A percentile compares a stretch with the other conserved stretches of the same genome.
Conservation (phyloP, 2,888 invertebrate genomes). For the Zhuqinia jingwanae region DNA sequence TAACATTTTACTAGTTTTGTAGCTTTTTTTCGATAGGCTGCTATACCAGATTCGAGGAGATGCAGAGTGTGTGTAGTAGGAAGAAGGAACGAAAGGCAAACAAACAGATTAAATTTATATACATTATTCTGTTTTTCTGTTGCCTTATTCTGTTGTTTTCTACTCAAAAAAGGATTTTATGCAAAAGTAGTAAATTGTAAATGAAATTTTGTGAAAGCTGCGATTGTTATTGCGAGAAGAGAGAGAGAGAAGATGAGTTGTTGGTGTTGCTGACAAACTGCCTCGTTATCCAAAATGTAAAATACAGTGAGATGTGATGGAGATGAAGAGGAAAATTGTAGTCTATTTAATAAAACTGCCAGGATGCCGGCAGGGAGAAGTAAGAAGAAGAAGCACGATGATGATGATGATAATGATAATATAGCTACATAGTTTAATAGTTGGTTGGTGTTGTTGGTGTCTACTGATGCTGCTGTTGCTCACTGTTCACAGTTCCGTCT, state of each 20-base stretch:
- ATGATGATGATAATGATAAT: too few relatives aligned
- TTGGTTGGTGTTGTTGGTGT: conserved; percentile 14
- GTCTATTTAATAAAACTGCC: conserved; percentile 41
- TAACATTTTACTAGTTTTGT: conserved; percentile 24
- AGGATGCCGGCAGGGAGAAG: neutral
- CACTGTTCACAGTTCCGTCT: neutral
- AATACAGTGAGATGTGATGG: conserved; percentile 30
- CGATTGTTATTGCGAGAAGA: conserved; percentile 26
- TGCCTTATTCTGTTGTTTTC: conserved; percentile 32
- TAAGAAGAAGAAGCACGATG: neutral
- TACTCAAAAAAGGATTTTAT: conserved; percentile 23
- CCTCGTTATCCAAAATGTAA: conserved; percentile 54
- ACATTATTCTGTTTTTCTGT: conserved; percentile 10
- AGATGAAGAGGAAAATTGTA: neutral
- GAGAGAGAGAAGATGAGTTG: neutral
- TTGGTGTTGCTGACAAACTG: conserved; percentile 55
- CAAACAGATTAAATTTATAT: conserved; percentile 53
- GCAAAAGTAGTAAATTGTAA: conserved; percentile 48
- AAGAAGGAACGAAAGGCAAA: conserved; percentile 38
- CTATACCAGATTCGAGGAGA: too few relatives aligned
- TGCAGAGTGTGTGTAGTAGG: neutral
- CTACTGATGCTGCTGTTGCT: too few relatives aligned
- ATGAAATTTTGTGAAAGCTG: conserved; percentile 54
- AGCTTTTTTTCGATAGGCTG: conserved; percentile 20
- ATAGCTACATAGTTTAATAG: neutral